Conservation (phyloP, 2,797 vertebrate genomes). For the Pipistrellus kuhlii region DNA sequence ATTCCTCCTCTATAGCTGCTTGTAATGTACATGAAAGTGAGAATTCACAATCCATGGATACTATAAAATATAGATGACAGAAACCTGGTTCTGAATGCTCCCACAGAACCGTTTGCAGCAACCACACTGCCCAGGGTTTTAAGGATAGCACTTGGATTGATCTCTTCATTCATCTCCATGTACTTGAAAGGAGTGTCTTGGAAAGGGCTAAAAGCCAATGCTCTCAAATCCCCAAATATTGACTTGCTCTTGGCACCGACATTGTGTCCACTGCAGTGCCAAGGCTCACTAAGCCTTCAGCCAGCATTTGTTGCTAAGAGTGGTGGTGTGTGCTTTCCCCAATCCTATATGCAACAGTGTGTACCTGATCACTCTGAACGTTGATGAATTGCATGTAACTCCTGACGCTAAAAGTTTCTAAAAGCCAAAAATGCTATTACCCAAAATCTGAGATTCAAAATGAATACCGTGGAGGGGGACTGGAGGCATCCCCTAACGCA, state of each 20-base stretch:
- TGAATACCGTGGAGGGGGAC: background rate
- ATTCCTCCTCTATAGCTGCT: conserved; percentile 4
- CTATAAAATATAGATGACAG: conserved; percentile 65
- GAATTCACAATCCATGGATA: background rate
- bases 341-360: accelerated
- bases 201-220: background rate
- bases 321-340: accelerated
- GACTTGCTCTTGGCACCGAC: background rate
- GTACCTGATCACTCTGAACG: background rate
- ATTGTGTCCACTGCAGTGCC: accelerated
- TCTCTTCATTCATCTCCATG: conserved; percentile 26
- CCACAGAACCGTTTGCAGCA: conserved; percentile 37
- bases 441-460: background rate
- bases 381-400: background rate
- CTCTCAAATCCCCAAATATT: background rate
- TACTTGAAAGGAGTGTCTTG: conserved; percentile 34
- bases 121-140: background rate
- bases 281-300: background rate
- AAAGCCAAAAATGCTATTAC: background rate
- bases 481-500: background rate
- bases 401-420: background rate
- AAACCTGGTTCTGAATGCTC: conserved; percentile 5
- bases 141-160: conserved; percentile 34
- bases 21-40: conserved; percentile 37
- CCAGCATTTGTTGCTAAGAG: background rate